Conservation (phyloP, 2,888 invertebrate species). For the Rhaphigaster nebulosa region DNA sequence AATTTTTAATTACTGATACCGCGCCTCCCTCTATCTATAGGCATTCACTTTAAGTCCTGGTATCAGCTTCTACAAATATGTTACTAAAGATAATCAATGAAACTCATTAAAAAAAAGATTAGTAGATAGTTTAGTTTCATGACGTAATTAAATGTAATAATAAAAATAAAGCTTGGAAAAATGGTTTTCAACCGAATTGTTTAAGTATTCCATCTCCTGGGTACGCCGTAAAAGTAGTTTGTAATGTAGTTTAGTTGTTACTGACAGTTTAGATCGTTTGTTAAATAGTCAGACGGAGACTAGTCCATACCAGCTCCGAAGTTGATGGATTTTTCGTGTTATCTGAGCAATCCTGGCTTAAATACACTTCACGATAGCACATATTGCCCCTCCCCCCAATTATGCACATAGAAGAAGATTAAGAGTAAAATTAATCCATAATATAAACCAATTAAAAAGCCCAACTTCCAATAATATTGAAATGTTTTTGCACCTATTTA, state of each 20-base stretch:
- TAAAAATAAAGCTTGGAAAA: not conserved
- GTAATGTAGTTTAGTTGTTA: not conserved
- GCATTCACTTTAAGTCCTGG: not conserved
- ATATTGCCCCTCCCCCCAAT: not conserved
- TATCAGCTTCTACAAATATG: not conserved
- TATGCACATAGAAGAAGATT: too few relatives aligned
- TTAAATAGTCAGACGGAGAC: not conserved
- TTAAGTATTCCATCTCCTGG: not conserved
- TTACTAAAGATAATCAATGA: not conserved
- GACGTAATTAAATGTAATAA: not conserved
- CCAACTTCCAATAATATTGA: too few relatives aligned
- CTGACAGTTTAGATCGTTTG: not conserved
- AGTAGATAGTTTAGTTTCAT: too few relatives aligned
- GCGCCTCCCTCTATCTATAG: too few relatives aligned
- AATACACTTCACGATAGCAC: not conserved
- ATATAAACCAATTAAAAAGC: too few relatives aligned
- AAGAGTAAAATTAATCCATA: too few relatives aligned
- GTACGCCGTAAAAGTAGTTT: not conserved
- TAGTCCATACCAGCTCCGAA: too few relatives aligned
- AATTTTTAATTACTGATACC: not conserved
- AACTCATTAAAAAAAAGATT: too few relatives aligned
- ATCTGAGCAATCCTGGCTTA: not conserved
- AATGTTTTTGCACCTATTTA: too few relatives aligned
- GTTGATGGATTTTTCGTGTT: not conserved
- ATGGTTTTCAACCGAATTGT: not conserved